Evolutionary conservation across 1,140 invertebrate species (phyloP).

Genomic region (Leptinotarsa defecta): DNA sequence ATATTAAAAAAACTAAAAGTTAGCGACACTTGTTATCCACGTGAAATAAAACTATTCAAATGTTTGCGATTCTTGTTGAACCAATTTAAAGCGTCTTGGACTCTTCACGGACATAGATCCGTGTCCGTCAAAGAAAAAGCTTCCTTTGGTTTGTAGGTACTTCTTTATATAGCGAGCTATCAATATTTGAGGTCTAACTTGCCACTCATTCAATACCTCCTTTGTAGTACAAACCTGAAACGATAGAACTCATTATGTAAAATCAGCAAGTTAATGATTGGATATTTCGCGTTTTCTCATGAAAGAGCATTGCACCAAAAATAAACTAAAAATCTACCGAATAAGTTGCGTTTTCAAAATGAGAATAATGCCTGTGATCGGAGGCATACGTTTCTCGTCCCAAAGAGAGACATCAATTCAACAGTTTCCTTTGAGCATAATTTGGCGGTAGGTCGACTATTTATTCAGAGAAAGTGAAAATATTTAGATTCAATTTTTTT

Average conservation of each 20-base stretch:
- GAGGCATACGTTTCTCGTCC: too few species aligned
- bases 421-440: too few species aligned
- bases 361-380: not conserved
- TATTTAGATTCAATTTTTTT: too few species aligned
- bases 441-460: too few species aligned
- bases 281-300: too few species aligned
- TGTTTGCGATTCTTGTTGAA: slow-evolving; percentile 87
- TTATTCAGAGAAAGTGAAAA: too few species aligned
- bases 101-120: slow-evolving; percentile 81
- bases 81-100: slow-evolving; percentile 81
- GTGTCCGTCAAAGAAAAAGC: slow-evolving; percentile 71
- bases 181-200: slow-evolving; percentile 86
- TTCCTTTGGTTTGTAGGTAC: slow-evolving; percentile 75
- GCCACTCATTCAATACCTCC: slow-evolving; percentile 90
- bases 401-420: too few species aligned
- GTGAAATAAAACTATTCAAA: slow-evolving; percentile 66
- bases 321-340: too few species aligned
- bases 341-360: not conserved
- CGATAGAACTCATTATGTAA: not conserved
- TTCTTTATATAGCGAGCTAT: slow-evolving; percentile 87
- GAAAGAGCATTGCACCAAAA: too few species aligned
- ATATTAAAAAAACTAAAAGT: too few species aligned
- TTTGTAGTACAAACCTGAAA: slow-evolving; percentile 82
- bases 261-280: too few species aligned
- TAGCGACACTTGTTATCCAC: too few species aligned